Evolutionary conservation across 2,888 invertebrate species (phyloP), one percentile per base, ranked within the genome.

Genomic region (Tenodera sinensis): DNA sequence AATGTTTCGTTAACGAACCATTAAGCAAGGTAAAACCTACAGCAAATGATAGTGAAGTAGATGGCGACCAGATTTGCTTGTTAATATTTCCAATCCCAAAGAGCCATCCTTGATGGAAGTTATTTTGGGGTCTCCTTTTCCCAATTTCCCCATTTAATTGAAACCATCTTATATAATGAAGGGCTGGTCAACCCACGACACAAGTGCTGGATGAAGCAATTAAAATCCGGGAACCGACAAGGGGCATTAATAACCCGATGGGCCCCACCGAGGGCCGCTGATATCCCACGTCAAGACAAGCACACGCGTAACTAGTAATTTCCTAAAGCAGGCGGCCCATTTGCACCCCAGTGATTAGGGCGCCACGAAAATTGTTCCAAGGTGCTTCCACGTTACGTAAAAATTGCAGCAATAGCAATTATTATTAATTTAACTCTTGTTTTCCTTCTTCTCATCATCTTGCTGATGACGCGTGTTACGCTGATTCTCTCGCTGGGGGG

Each of bases 311-410:
- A 15, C 54, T 71, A 71, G 54, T 71, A 71, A 71, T 71, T 71
- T 71, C 54, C 54, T 20, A 71, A 15, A 71, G 54, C 54, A 71
- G 20, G 54, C 54, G 54, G 54, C 54, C 54, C 54, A 71, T 71
- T 71, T 71, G 20, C 54, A 71, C 54, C 54, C 54, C 54, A 20
- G 54, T 71, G 54, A 71, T 71, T 71, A 71, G 54, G 54, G 54
- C 25, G 54, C 54, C 54, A 15, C 54, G 54, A 71, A 71, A 71
- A 71, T 71, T 71, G 54, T 71, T 71, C 54, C 54, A 71, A 71
- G 54, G 54, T 7, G 87, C 87, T 87, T 34, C 87, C 27, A 30
- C 15, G 27, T 87, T 87, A 87, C 87, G 87, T 87, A 87, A 83
- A 87, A 87, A 87, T 87, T 25, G 83, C 34, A 82, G 42, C 54